phyloP scores from a whole-genome alignment of 2,797 vertebrate species.

The Lepus townsendii region DNA sequence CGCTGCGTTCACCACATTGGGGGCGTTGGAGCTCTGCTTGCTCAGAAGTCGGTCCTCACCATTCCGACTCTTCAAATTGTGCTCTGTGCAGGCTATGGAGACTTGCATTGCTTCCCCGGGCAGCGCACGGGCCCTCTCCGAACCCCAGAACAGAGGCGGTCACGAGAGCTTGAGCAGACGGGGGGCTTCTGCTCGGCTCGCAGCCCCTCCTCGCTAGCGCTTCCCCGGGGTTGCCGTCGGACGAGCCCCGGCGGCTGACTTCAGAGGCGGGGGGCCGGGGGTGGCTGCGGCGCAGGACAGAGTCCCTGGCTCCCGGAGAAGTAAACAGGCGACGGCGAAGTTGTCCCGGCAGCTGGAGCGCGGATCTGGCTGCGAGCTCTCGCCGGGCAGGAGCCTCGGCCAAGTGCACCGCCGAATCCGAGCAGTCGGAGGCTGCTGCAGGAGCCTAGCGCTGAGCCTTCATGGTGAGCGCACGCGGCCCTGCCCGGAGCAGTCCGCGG shows the following conservation, averaged over 20 bases:
- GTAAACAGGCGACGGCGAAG: conserved; percentile 67
- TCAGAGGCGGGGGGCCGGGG: conserved; percentile 11
- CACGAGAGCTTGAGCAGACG: conserved; percentile 32
- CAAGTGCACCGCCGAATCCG: conserved; percentile 70
- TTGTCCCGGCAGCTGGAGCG: conserved; percentile 48
- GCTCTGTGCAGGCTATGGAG: conserved; percentile 99
- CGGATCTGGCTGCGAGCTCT: background rate
- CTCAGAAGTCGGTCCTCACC: conserved; percentile 95
- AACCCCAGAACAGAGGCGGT: conserved; percentile 58
- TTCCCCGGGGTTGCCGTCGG: conserved; percentile 21
- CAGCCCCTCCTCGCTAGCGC: conserved; percentile 26
- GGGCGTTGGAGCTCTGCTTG: conserved; percentile 95
- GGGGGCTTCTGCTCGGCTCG: conserved; percentile 32
- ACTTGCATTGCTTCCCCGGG: conserved; percentile 95
- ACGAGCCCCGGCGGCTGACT: conserved; percentile 36
- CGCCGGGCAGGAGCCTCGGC: background rate
- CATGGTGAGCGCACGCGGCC: conserved; percentile 61
- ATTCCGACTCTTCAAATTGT: conserved; percentile 97
- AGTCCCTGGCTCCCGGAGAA: conserved; percentile 47
- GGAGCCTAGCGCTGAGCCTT: conserved; percentile 70
- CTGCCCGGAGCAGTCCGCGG: conserved; percentile 58
- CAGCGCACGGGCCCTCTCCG: conserved; percentile 78
- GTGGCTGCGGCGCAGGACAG: conserved; percentile 59
- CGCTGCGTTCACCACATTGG: conserved; percentile 97
- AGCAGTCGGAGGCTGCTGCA: conserved; percentile 63